Evolutionary conservation across 2,797 vertebrate genomes (phyloP).

Genomic region (Xerus rutilus): DNA sequence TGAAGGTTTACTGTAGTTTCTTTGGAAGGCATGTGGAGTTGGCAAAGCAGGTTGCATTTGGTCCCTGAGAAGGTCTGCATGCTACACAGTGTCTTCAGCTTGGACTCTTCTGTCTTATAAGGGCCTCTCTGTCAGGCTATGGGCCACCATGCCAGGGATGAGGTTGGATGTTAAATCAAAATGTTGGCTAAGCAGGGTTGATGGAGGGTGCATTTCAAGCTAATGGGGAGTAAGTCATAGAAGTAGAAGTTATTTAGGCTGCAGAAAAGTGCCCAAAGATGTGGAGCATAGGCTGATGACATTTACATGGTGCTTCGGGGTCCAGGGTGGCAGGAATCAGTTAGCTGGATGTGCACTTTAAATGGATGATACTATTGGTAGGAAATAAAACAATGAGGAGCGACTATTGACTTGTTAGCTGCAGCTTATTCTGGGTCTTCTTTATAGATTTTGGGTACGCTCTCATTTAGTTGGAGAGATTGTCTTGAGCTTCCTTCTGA

Average conservation of each 20-base stretch:
- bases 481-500: background rate
- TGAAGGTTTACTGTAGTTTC: conserved; percentile 78
- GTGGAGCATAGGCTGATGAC: conserved; percentile 51
- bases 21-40: conserved; percentile 74
- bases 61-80: conserved; percentile 58
- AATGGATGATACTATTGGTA: background rate
- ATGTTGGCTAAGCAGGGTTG: conserved; percentile 20
- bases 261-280: background rate
- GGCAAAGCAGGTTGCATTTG: conserved; percentile 79
- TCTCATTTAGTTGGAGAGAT: background rate
- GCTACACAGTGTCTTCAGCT: conserved; percentile 60
- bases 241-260: conserved; percentile 53
- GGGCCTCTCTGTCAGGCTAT: conserved; percentile 41
- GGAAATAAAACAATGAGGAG: background rate
- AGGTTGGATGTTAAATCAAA: background rate
- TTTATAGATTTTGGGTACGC: background rate
- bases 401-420: background rate
- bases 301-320: conserved; percentile 75
- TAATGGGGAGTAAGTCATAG: conserved; percentile 51
- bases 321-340: background rate
- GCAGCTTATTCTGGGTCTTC: background rate
- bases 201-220: conserved; percentile 53
- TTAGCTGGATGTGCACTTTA: conserved; percentile 16
- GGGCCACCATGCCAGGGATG: conserved; percentile 28
- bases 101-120: conserved; percentile 22